Evolutionary conservation across 2,888 invertebrate genomes (phyloP), one percentile per base, ranked within the genome.

Genomic region (Endotricha flammealis): DNA sequence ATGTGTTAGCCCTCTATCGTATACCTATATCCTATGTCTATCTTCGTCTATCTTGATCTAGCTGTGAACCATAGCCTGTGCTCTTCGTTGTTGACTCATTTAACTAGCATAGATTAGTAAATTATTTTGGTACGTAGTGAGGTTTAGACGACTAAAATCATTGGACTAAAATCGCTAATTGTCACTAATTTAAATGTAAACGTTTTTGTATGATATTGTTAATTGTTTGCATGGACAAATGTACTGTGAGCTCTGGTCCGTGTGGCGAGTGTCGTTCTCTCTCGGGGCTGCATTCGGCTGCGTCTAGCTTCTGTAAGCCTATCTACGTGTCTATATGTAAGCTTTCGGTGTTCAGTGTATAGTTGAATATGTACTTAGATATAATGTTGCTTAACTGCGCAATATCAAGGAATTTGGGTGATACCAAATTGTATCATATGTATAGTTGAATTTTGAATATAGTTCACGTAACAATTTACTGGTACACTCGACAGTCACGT

Each of bases 51-150:
- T 29, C 34, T 68, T 70, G 70, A 58, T 59, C 51, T 57, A 59
- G 56, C 60, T 49, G 62, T 65, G 62, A 62, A 49, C 48, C 46
- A 52, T 75, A 75, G 74, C 63, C 78, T 72, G 55, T 71, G 50
- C 55, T 71, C 83, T 83, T 83, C 82, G 83, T 85, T 85, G 85
- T 86, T 86, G 77, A 73, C 69, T 79, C 74, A 58, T 65, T 59
- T 50, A 62, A 64, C 76, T 73, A 74, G 79, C 69, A 74, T 66
- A 60, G 67, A 57, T 68, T 75, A 79, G 75, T 63, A 63, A 66
- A 70, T 80, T 85, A 81, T 75, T 79, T 86, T 83, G 78, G 67
- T 81, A 79, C 65, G 67, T 82, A 82, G 78, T 61, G 63, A 62
- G 59, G 57, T 64, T 58, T 70, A 64, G 66, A 52, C 58, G 54